These are phyloP conservation scores for Epistrophella euchroma DNA, from an alignment of 2,888 invertebrate species.

Conservation along the genomic window DNA sequence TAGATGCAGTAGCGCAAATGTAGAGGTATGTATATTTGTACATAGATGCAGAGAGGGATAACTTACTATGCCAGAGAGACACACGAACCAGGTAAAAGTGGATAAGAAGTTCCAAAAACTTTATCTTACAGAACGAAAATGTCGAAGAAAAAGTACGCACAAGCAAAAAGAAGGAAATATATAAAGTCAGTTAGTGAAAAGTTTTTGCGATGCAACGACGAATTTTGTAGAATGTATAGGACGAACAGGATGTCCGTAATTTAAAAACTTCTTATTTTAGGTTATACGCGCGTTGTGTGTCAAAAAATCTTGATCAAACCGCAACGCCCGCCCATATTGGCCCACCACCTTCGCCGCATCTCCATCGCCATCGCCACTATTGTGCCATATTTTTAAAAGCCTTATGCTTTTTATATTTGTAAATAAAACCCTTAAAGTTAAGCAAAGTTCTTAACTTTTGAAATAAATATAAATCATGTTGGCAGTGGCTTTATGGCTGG, in stretches of 20 bases:
- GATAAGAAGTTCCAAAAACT: slow-evolving; percentile 58
- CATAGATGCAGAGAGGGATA: neutral
- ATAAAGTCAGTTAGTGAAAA: slow-evolving; percentile 47
- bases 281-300: slow-evolving; percentile 45
- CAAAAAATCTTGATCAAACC: slow-evolving; percentile 45
- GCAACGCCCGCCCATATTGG: neutral
- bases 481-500: slow-evolving; percentile 6
- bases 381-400: slow-evolving; percentile 3
- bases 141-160: neutral
- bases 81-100: slow-evolving; percentile 41
- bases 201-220: slow-evolving; percentile 41
- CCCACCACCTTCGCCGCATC: neutral
- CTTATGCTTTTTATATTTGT: slow-evolving; percentile 33
- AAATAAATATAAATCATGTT: slow-evolving; percentile 42
- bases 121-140: slow-evolving; percentile 36
- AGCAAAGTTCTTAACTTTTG: slow-evolving; percentile 25
- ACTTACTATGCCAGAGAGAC: slow-evolving; percentile 20
- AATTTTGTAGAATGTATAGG: slow-evolving; percentile 37
- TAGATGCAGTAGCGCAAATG: neutral
- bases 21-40: neutral
- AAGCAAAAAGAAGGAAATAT: neutral
- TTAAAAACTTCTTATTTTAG: slow-evolving; percentile 54
- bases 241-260: slow-evolving; percentile 50
- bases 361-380: neutral
- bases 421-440: slow-evolving; percentile 29